Evolutionary conservation across 2,797 vertebrate genomes (phyloP).

Genomic region (Chromis chromis): DNA sequence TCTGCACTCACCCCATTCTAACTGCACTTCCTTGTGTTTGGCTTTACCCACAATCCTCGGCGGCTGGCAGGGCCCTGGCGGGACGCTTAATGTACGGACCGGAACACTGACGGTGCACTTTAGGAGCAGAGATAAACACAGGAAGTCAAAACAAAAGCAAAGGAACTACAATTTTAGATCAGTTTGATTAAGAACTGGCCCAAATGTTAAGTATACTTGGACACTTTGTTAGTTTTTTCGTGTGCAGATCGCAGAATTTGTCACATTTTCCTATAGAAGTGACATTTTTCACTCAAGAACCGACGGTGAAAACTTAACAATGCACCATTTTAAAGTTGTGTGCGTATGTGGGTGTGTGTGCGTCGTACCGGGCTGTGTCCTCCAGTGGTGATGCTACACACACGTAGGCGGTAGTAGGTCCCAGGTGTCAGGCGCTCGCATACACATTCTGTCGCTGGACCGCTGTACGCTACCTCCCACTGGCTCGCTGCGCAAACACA

Average conservation of each 20-base stretch:
- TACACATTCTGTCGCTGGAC: conserved; percentile 90
- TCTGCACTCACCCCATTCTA: conserved; percentile 93
- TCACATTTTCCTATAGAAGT: not conserved
- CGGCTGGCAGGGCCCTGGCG: conserved; percentile 91
- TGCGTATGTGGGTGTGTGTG: conserved; percentile 1
- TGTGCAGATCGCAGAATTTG: not conserved
- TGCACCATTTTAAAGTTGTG: not conserved
- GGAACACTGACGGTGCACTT: conserved; percentile 93
- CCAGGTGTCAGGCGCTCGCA: conserved; percentile 92
- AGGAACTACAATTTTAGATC: conserved; percentile 14
- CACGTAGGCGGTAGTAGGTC: conserved; percentile 93
- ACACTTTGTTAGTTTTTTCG: not conserved
- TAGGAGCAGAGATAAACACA: conserved; percentile 25
- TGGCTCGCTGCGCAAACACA: conserved; percentile 84
- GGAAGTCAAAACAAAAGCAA: conserved; percentile 23
- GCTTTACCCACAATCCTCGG: conserved; percentile 92
- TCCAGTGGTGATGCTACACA: conserved; percentile 95
- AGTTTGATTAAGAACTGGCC: conserved; percentile 12
- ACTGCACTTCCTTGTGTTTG: conserved; percentile 95
- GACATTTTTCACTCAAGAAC: not conserved
- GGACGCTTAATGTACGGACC: conserved; percentile 90
- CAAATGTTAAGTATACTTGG: not conserved
- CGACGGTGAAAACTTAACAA: not conserved
- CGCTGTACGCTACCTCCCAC: conserved; percentile 94
- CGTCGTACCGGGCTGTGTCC: conserved; percentile 93